These are phyloP conservation scores for Hemitrygon akajei DNA, from an alignment of 2,797 vertebrate species.

Conservation along the genomic window DNA sequence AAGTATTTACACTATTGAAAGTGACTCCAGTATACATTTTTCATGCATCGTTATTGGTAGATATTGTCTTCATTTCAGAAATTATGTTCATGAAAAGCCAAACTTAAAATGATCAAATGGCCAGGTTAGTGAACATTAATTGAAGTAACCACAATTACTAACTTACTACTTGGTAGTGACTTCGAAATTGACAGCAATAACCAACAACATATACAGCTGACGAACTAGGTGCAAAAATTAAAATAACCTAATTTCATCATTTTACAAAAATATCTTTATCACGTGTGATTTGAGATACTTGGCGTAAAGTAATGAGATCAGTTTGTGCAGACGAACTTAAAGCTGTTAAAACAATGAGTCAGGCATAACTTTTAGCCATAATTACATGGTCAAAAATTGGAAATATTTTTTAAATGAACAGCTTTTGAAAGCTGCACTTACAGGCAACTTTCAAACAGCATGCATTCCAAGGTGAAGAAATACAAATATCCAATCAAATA, in stretches of 20 bases:
- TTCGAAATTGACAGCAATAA: not conserved
- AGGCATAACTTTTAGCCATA: not conserved
- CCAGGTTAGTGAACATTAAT: not conserved
- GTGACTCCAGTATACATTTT: not conserved
- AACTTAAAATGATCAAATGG: not conserved
- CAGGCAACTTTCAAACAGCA: not conserved
- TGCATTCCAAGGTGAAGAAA: not conserved
- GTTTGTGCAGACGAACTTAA: not conserved
- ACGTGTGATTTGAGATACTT: not conserved
- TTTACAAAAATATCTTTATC: not conserved
- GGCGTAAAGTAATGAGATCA: not conserved
- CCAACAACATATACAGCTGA: not conserved
- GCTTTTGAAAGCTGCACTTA: not conserved
- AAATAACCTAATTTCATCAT: not conserved
- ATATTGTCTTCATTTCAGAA: not conserved
- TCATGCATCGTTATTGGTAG: not conserved
- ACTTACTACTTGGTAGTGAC: not conserved
- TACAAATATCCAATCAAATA: not conserved
- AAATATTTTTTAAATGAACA: not conserved
- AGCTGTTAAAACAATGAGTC: not conserved
- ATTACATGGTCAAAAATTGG: not conserved
- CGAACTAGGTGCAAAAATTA: not conserved
- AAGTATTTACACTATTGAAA: not conserved
- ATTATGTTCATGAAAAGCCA: not conserved
- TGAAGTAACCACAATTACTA: not conserved